Evolutionary conservation across 2,113 vertebrate species (phyloP).

Genomic region (Scytalopus superciliaris): DNA sequence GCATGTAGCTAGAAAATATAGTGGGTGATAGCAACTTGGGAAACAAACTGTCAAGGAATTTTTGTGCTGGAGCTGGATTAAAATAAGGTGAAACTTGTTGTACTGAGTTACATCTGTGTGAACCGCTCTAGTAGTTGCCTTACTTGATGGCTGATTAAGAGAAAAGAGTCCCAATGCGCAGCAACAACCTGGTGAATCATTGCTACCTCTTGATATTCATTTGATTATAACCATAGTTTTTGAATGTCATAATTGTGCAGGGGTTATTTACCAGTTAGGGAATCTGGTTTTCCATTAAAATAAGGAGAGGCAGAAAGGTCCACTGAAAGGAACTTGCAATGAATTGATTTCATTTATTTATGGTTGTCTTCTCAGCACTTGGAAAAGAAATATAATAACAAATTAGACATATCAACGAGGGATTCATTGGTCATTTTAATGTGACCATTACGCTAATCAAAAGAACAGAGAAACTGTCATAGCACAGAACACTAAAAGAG

Average conservation of each 20-base stretch:
- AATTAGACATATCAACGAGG: not conserved
- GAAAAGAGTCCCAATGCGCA: not conserved
- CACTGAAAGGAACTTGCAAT: not conserved
- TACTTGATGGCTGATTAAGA: not conserved
- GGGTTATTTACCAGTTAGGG: not conserved
- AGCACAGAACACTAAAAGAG: not conserved
- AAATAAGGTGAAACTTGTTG: not conserved
- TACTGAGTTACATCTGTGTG: not conserved
- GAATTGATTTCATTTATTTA: not conserved
- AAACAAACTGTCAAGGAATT: not conserved
- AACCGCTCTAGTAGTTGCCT: not conserved
- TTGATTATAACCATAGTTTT: constrained; percentile 6
- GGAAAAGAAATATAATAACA: not conserved
- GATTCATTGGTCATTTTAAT: not conserved
- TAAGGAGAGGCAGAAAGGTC: not conserved
- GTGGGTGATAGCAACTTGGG: not conserved
- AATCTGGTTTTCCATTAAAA: not conserved
- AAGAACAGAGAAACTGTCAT: not conserved
- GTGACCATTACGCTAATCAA: not conserved
- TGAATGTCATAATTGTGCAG: not conserved
- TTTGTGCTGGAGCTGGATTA: not conserved
- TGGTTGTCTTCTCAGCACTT: not conserved
- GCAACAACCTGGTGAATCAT: not conserved
- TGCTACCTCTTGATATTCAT: not conserved
- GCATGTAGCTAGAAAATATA: not conserved